phyloP scores from a whole-genome alignment of 2,113 vertebrate species.

The Camelus dromedarius region DNA sequence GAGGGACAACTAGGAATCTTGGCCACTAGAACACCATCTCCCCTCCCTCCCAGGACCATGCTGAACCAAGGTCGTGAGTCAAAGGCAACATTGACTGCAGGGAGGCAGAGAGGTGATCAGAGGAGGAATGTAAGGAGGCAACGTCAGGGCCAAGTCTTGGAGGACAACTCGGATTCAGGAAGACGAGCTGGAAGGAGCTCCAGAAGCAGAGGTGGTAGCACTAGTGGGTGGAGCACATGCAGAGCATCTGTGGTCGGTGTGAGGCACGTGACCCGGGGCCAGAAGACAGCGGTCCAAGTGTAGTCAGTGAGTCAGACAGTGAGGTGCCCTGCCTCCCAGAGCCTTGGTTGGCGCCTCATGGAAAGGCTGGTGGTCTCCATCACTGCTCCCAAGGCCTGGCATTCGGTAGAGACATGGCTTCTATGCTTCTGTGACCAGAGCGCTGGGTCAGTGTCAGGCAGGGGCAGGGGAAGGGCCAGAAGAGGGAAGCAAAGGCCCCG shows the following conservation, averaged over 20 bases:
- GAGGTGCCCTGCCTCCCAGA: fast-evolving
- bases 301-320: fast-evolving
- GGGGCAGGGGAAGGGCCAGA: too few relatives aligned
- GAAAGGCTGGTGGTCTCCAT: not conserved
- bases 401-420: fast-evolving
- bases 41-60: not conserved
- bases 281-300: not conserved
- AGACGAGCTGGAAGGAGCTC: not conserved
- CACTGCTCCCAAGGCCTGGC: not conserved
- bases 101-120: not conserved
- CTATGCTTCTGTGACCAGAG: fast-evolving
- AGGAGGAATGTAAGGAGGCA: not conserved
- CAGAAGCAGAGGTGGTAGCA: not conserved
- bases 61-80: not conserved
- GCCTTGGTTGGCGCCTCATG: fast-evolving
- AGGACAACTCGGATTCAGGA: not conserved
- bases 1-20: not conserved
- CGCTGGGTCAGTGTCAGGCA: not conserved
- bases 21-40: not conserved
- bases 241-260: not conserved
- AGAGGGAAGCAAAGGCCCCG: not conserved
- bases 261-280: not conserved
- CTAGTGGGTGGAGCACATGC: fast-evolving
- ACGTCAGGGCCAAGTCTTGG: not conserved
- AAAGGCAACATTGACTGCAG: not conserved